phyloP scores from a whole-genome alignment of 2,888 invertebrate genomes.

The Apamea anceps region DNA sequence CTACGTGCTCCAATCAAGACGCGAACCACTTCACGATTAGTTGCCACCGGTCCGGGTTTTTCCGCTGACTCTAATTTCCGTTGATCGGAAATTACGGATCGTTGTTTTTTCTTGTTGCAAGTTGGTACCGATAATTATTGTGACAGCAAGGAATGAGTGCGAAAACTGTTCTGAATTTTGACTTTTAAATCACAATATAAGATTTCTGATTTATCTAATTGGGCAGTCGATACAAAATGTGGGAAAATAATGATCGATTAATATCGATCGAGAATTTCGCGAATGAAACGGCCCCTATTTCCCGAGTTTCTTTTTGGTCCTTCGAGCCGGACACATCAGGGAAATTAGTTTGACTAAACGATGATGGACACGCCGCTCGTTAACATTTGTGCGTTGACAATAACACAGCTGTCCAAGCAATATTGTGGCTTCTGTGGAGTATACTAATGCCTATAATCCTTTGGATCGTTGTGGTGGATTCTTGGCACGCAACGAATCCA shows the following conservation, averaged over 20 bases:
- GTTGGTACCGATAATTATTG: constrained; percentile 18
- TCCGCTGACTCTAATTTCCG: constrained; percentile 61
- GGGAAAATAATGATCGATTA: neutral
- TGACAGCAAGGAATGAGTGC: neutral
- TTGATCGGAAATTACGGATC: constrained; percentile 41
- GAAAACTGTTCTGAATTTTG: neutral
- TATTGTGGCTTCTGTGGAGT: constrained; percentile 39
- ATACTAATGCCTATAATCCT: constrained; percentile 48
- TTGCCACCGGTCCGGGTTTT: constrained; percentile 43
- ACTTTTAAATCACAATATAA: neutral
- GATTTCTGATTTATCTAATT: neutral
- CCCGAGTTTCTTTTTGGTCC: constrained; percentile 26
- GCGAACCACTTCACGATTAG: constrained; percentile 55
- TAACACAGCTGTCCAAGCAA: constrained; percentile 30
- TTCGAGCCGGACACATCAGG: constrained; percentile 32
- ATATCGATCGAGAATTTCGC: neutral
- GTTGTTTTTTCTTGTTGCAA: constrained; percentile 30
- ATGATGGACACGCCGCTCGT: constrained; percentile 52
- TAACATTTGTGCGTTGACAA: constrained; percentile 56
- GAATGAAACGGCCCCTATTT: neutral
- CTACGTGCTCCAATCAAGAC: constrained; percentile 66
- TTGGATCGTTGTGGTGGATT: constrained; percentile 40
- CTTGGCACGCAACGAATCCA: constrained; percentile 57
- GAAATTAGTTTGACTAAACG: constrained; percentile 51
- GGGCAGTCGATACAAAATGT: neutral